Conservation (phyloP, 2,797 vertebrate genomes). For the Phyllotis vaccarum region DNA sequence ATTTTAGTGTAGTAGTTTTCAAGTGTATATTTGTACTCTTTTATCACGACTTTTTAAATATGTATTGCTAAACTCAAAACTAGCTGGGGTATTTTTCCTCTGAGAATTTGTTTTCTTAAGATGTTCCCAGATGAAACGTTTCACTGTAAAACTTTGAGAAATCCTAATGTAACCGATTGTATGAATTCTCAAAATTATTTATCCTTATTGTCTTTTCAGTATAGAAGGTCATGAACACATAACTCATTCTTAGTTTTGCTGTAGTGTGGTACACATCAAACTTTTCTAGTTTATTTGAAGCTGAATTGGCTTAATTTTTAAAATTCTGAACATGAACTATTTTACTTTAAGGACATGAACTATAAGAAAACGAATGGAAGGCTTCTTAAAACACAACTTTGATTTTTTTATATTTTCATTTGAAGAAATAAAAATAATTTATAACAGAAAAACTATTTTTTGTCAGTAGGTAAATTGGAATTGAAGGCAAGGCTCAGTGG, state of each 20-base stretch:
- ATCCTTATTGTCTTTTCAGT: background rate
- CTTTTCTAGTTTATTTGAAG: background rate
- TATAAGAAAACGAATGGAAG: background rate
- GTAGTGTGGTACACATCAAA: background rate
- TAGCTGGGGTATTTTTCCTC: background rate
- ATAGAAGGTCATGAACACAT: background rate
- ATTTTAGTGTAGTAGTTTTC: background rate
- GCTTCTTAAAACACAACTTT: background rate
- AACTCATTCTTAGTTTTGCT: background rate
- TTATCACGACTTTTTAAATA: background rate
- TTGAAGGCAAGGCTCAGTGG: too few relatives aligned
- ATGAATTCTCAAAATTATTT: background rate
- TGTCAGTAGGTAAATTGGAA: background rate
- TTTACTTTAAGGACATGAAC: background rate
- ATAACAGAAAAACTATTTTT: background rate
- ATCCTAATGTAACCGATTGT: background rate
- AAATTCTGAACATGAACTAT: background rate
- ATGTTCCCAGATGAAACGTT: background rate
- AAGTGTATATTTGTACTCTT: background rate
- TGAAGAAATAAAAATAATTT: conserved; percentile 39
- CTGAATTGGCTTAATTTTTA: conserved; percentile 3
- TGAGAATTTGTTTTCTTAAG: background rate
- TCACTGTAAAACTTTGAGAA: background rate
- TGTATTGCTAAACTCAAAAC: background rate
- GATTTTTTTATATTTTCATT: background rate